These are phyloP conservation scores for Limnephilus auricula DNA, from an alignment of 2,888 invertebrate species.

Conservation along the genomic window DNA sequence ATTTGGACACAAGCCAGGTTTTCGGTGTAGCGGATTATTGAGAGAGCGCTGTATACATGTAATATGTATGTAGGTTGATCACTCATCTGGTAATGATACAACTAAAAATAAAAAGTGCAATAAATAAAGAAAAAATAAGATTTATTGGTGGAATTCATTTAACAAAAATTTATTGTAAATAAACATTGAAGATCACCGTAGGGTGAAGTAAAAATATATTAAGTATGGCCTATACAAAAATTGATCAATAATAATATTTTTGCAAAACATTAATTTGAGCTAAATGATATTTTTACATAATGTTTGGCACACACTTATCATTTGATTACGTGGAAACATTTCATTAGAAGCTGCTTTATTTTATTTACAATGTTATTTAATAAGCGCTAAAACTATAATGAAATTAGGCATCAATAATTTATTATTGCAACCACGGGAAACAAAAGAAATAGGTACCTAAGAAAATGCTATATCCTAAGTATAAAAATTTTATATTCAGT, in stretches of 20 bases:
- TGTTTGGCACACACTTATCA: neutral
- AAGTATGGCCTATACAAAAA: neutral
- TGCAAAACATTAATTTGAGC: neutral
- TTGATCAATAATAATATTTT: neutral
- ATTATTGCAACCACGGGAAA: neutral
- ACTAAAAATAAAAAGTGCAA: neutral
- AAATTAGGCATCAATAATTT: neutral
- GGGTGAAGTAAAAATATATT: neutral
- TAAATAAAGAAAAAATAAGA: neutral
- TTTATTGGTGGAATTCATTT: conserved; percentile 2
- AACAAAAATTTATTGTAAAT: neutral
- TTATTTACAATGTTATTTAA: neutral
- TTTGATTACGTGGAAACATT: neutral
- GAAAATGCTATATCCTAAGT: neutral
- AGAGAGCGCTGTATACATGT: neutral
- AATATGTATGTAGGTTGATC: neutral
- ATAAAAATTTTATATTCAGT: neutral
- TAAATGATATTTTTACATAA: neutral
- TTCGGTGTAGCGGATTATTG: too few relatives aligned
- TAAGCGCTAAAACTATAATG: neutral
- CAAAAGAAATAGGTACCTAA: neutral
- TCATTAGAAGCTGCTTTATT: neutral
- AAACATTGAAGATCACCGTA: neutral
- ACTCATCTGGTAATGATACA: neutral
- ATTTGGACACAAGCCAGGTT: too few relatives aligned